Base-by-base conservation (phyloP, 2,113 vertebrate genomes). In the Pangasianodon gigas region DNA sequence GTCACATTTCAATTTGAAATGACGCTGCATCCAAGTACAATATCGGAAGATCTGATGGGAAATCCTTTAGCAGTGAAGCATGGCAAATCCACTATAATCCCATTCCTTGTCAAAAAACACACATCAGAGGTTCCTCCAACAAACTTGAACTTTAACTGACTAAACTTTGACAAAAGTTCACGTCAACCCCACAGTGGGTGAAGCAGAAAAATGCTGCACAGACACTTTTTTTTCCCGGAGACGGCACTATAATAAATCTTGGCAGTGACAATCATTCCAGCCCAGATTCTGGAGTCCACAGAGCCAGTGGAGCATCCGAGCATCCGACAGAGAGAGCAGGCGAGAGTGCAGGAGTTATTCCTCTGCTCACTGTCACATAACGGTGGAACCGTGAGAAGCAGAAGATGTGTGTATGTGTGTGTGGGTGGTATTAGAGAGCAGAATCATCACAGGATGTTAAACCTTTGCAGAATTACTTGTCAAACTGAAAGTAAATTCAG, bases 211-310 rank as follows among this genome's bases (percentile, higher is more conserved):
- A 87, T 51, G 88, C 71, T 89, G 67, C 79, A 65, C 5, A 16
- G 26, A 58, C 84, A 80, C 60, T 87, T 89, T 74, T 86, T 46
- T 79, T 69, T 24, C 0, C 19, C 19, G 2, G 44, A 91, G 52
- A 89, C 29, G 10, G 82, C 41, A n/a, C 41, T 56, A 74, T 60
- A 88, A 86, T 88, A 91, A 90, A 77, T 88, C 74, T 90, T 65
- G 74, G 44, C 86, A 69, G 75, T 60, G 88, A 89, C 56, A 88
- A 85, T 54, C 88, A 74, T 65, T 90, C 80, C 86, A 74, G 82
- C 19, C 60, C 81, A 9, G 51, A 48, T 79, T 79, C 19, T 48
- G 87, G 81, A 60, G 85, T 74, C 87, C 87, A 52, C 65, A 54
- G 51, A 88, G 71, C 79, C 71, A 80, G 87, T 69, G 54, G 29